These are phyloP conservation scores for Brachynemurus nebulosus DNA, from an alignment of 2,888 invertebrate genomes.

Conservation along the genomic window DNA sequence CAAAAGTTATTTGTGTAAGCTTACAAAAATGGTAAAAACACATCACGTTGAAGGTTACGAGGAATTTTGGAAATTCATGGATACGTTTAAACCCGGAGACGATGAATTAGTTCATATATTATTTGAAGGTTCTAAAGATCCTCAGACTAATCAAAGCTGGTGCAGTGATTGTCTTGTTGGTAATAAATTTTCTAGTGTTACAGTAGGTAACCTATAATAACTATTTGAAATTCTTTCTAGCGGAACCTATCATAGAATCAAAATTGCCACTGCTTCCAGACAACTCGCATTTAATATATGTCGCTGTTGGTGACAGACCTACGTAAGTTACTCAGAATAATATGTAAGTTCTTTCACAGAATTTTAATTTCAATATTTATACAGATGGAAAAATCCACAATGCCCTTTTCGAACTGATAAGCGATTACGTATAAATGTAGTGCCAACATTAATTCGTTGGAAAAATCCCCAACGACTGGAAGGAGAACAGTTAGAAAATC, in stretches of 20 bases:
- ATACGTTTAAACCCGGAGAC: constrained; percentile 33
- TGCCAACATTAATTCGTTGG: constrained; percentile 74
- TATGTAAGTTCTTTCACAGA: constrained; percentile 3
- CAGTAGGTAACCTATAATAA: constrained; percentile 3
- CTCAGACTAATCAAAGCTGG: constrained; percentile 63
- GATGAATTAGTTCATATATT: constrained; percentile 34
- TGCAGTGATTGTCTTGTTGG: constrained; percentile 79
- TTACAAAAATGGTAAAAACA: constrained; percentile 37
- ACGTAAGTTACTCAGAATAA: constrained; percentile 54
- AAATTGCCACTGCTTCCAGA: constrained; percentile 45
- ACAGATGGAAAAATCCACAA: constrained; percentile 70
- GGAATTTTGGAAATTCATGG: constrained; percentile 41
- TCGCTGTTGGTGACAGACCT: constrained; percentile 61
- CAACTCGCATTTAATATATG: constrained; percentile 53
- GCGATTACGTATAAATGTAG: constrained; percentile 53
- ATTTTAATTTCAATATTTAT: constrained; percentile 23
- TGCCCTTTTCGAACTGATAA: constrained; percentile 70
- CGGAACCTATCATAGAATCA: constrained; percentile 61
- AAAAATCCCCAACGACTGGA: constrained; percentile 63
- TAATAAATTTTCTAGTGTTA: too few species aligned
- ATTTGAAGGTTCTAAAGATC: constrained; percentile 50
- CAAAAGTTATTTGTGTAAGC: too few species aligned
- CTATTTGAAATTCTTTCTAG: constrained; percentile 31
- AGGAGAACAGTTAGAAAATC: constrained; percentile 61
- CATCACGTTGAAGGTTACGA: constrained; percentile 45